Evolutionary conservation across 2,888 invertebrate species (phyloP).

Genomic region (Drosophila heteroneura): DNA sequence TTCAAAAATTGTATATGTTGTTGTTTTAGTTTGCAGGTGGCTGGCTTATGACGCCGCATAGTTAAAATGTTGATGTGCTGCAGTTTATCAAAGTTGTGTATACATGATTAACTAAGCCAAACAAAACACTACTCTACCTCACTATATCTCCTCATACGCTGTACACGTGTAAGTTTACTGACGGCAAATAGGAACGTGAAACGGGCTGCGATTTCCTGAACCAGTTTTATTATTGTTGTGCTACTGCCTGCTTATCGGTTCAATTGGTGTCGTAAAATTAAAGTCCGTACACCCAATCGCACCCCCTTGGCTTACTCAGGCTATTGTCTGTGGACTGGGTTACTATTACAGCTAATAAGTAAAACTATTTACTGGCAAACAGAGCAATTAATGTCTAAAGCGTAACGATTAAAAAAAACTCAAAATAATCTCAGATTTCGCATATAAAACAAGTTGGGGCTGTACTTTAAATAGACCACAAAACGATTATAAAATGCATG

Average conservation of each 20-base stretch:
- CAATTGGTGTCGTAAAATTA: conserved; percentile 49
- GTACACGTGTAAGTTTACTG: conserved; percentile 32
- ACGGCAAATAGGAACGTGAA: conserved; percentile 56
- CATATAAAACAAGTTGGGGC: not conserved
- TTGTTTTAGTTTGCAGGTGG: conserved; percentile 8
- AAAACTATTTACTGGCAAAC: conserved; percentile 30
- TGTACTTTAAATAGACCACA: conserved; percentile 40
- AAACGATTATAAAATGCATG: conserved; percentile 27
- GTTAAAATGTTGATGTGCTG: conserved; percentile 11
- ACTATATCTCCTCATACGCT: not conserved
- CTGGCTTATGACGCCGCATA: conserved; percentile 9
- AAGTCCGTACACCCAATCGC: not conserved
- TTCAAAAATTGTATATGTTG: conserved; percentile 22
- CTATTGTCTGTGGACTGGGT: conserved; percentile 24
- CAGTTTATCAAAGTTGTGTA: conserved; percentile 13
- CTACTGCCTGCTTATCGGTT: conserved; percentile 46
- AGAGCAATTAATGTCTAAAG: conserved; percentile 21
- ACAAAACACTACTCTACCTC: not conserved
- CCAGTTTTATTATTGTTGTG: conserved; percentile 39
- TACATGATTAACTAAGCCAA: conserved; percentile 9
- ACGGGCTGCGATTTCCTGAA: conserved; percentile 32
- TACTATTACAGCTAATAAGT: conserved; percentile 11
- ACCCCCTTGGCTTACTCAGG: not conserved
- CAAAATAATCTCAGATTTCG: not conserved
- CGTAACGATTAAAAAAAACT: not conserved